These are phyloP conservation scores for Monopterus albus DNA, from an alignment of 2,113 vertebrate genomes.

Conservation along the genomic window DNA sequence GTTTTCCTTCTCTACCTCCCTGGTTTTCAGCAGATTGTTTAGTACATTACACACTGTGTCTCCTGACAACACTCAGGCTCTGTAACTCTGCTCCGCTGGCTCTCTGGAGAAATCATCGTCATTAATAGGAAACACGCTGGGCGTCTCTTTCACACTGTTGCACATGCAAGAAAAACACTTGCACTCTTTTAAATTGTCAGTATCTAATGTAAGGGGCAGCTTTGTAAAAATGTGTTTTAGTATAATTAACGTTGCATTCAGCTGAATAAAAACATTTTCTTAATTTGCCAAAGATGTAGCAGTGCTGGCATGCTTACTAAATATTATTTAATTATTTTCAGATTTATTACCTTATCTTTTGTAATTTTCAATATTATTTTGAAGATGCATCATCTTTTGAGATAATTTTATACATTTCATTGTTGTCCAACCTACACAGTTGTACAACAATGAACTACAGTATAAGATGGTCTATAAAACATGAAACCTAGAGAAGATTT, in stretches of 20 bases:
- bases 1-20: conserved; percentile 66
- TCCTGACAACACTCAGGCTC: conserved; percentile 74
- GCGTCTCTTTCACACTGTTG: conserved; percentile 18
- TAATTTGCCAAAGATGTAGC: conserved; percentile 28
- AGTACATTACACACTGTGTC: conserved; percentile 62
- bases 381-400: conserved; percentile 14
- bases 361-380: conserved; percentile 34
- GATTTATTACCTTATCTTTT: conserved; percentile 27
- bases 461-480: no score
- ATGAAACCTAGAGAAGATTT: no score
- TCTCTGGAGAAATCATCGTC: conserved; percentile 73
- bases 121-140: conserved; percentile 80
- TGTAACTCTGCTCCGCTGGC: conserved; percentile 55
- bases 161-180: background rate
- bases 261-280: conserved; percentile 5
- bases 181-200: background rate
- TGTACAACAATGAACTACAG: no score
- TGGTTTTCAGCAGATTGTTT: conserved; percentile 63
- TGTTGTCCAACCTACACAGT: no score
- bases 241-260: background rate
- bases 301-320: conserved; percentile 7
- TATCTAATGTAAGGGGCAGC: background rate
- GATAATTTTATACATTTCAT: background rate
- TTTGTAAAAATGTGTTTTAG: background rate
- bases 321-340: conserved; percentile 4